These are phyloP conservation scores for Agapostemon virescens DNA, from an alignment of 2,888 invertebrate genomes.

Conservation along the genomic window DNA sequence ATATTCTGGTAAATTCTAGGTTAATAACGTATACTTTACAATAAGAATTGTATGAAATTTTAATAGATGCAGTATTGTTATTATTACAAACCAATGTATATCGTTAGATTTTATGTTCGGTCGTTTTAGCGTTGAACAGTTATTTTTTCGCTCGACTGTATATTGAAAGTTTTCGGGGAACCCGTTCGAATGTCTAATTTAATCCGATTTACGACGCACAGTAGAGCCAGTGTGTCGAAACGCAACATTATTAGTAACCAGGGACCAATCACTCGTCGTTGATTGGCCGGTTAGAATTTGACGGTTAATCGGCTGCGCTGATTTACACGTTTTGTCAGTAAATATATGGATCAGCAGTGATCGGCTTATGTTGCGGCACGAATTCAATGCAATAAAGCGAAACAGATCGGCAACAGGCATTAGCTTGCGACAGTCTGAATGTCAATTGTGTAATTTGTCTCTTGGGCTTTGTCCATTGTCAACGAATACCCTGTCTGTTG, in stretches of 20 bases:
- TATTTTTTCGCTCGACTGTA: neutral
- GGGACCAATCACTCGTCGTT: conserved; percentile 27
- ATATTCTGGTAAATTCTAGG: no score
- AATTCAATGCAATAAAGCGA: conserved; percentile 39
- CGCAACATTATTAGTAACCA: conserved; percentile 33
- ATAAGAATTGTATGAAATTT: no score
- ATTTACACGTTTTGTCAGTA: conserved; percentile 50
- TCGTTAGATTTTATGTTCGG: no score
- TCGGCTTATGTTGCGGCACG: neutral
- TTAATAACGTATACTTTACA: no score
- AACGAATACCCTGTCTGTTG: conserved; percentile 2
- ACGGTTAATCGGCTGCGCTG: conserved; percentile 41
- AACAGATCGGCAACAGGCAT: conserved; percentile 16
- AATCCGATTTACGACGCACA: conserved; percentile 8
- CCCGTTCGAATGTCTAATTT: neutral
- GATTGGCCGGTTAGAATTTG: conserved; percentile 41
- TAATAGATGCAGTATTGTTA: no score
- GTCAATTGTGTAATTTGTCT: conserved; percentile 40
- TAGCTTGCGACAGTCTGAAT: conserved; percentile 38
- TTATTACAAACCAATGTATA: no score
- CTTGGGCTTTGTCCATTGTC: conserved; percentile 26
- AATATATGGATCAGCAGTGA: conserved; percentile 44
- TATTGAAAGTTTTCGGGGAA: neutral
- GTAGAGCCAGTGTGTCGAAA: neutral
- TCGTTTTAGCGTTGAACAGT: no score